Evolutionary conservation across 2,888 invertebrate genomes (phyloP).

Genomic region (Aplocera efformata): DNA sequence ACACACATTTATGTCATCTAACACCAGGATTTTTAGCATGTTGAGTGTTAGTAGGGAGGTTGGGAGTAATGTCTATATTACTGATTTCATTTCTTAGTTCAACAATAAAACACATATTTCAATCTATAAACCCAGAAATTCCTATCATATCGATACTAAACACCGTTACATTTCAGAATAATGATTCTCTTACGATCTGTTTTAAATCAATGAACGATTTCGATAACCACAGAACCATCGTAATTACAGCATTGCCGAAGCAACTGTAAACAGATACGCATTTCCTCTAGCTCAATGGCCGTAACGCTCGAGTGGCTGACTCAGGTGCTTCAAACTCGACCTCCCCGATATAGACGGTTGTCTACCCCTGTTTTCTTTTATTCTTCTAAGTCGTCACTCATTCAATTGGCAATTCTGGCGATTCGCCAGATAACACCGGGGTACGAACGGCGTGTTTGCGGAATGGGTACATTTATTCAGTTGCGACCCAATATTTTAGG

Average conservation of each 20-base stretch:
- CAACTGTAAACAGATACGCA: conserved; percentile 58
- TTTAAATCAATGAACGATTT: conserved; percentile 20
- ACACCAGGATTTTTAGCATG: too few species aligned
- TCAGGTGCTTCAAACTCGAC: conserved; percentile 70
- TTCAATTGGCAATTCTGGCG: conserved; percentile 71
- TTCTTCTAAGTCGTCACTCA: conserved; percentile 71
- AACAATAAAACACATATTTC: too few species aligned
- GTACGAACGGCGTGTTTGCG: conserved; percentile 50
- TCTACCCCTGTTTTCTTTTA: conserved; percentile 64
- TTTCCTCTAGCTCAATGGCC: conserved; percentile 66
- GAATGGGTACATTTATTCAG: conserved; percentile 46
- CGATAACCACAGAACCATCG: conserved; percentile 23
- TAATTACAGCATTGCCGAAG: conserved; percentile 35
- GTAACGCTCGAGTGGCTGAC: conserved; percentile 65
- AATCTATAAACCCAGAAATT: not conserved
- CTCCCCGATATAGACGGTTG: conserved; percentile 69
- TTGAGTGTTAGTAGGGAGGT: too few species aligned
- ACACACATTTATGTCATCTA: too few species aligned
- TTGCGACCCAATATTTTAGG: conserved; percentile 14
- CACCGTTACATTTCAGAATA: conserved; percentile 11
- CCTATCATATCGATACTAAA: conserved; percentile 10
- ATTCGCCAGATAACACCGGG: conserved; percentile 68
- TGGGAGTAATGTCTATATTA: too few species aligned
- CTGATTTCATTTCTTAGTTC: too few species aligned
- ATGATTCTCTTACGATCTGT: conserved; percentile 17